Conservation (phyloP, 1,140 invertebrate genomes). For the Yoshiicerus persimilis region DNA sequence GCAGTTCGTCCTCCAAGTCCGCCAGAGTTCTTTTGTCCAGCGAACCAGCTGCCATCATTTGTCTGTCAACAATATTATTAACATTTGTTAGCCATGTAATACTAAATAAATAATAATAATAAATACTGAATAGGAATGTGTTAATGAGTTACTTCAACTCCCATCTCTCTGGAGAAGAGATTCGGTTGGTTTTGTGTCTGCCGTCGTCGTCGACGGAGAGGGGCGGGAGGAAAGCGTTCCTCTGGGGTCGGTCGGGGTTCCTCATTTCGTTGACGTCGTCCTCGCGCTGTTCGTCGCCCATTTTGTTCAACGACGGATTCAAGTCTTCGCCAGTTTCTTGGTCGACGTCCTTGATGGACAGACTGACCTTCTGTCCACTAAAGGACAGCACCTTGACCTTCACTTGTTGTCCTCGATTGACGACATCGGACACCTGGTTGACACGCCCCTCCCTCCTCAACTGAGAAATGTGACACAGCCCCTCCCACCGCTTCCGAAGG, state of each 20-base stretch:
- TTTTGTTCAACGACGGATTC: slow-evolving; percentile 70
- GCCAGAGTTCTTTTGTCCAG: slow-evolving; percentile 84
- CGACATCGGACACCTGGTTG: slow-evolving; percentile 91
- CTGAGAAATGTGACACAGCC: slow-evolving; percentile 97
- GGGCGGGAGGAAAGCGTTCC: slow-evolving; percentile 67
- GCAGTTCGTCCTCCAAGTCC: slow-evolving; percentile 80
- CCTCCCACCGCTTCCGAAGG: slow-evolving; percentile 82
- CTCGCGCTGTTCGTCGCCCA: slow-evolving; percentile 16
- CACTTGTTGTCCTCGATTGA: slow-evolving; percentile 85
- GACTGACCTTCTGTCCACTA: slow-evolving; percentile 88
- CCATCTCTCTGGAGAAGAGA: slow-evolving; percentile 95
- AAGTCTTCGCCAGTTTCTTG: slow-evolving; percentile 92
- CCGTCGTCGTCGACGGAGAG: slow-evolving; percentile 72
- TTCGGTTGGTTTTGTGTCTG: slow-evolving; percentile 78
- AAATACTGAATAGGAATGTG: no score
- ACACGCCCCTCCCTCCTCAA: slow-evolving; percentile 89
- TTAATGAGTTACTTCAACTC: slow-evolving; percentile 68
- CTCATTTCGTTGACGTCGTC: slow-evolving; percentile 54
- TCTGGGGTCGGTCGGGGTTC: slow-evolving; percentile 82
- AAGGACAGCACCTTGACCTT: slow-evolving; percentile 90
- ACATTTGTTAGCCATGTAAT: no score
- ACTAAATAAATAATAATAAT: not conserved
- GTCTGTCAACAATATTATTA: no score
- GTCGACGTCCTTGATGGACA: slow-evolving; percentile 98
- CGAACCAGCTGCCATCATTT: slow-evolving; percentile 82